Percentiles rank a stretch among this genome's conserved stretches.
phyloP scores from a whole-genome alignment of 2,113 vertebrate genomes.

The Cyanoderma ruficeps region DNA sequence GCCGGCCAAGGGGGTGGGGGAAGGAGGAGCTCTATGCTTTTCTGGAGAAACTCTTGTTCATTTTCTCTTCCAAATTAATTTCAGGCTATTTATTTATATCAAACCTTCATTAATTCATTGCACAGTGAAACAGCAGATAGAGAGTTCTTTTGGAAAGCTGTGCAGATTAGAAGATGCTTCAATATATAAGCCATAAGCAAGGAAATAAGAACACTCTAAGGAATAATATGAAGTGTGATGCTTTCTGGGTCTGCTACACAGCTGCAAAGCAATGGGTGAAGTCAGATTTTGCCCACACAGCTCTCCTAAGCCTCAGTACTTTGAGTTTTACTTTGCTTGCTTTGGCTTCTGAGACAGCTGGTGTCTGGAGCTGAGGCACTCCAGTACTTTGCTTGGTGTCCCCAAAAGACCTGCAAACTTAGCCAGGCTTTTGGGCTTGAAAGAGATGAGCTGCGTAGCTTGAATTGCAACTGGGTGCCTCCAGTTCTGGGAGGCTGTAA shows the following conservation, averaged over 20 bases:
- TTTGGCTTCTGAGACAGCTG: neutral
- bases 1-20: neutral
- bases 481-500: neutral
- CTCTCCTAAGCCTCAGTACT: neutral
- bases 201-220: neutral
- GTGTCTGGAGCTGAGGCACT: constrained; percentile 12
- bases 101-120: neutral
- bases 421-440: constrained; percentile 33
- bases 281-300: neutral
- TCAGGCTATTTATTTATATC: neutral
- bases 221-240: neutral
- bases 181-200: neutral
- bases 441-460: neutral
- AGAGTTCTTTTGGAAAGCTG: neutral
- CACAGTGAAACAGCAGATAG: neutral
- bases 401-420: constrained; percentile 13
- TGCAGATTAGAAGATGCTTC: neutral
- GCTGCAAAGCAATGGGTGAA: neutral
- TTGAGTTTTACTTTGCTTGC: neutral
- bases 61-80: neutral
- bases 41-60: neutral
- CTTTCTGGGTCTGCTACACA: neutral
- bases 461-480: constrained; percentile 20
- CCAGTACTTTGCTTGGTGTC: neutral
- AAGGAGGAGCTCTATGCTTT: neutral